Evolutionary conservation across 2,888 invertebrate species (phyloP), one percentile per base, ranked within the genome.

Genomic region (Ditula angustiorana): DNA sequence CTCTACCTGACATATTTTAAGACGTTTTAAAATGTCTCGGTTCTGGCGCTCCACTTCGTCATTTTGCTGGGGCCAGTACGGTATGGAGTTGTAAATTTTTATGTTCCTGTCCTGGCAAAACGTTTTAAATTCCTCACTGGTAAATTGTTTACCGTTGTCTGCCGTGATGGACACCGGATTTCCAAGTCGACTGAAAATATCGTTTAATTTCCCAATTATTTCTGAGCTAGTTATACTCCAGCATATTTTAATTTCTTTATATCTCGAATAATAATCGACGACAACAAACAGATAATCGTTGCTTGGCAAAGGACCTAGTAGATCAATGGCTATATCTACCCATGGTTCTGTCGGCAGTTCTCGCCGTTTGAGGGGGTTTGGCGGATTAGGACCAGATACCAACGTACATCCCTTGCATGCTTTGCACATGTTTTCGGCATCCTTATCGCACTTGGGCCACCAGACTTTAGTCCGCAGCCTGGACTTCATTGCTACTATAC

Each of bases 21-120:
- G 64, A 0, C 68, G 37, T 58, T 70, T 68, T 2, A 70, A 11
- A 13, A 69, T 66, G 35, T 68, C 61, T 7, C 70, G 11, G 19
- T 67, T 71, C 33, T 70, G 69, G 0, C 70, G 46, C 16, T 69
- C 67, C 0, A 67, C 68, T 35, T 69, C 67, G 1, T 67, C 69
- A 26, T 69, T 69, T 44, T 52, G 49, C 47, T 70, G 68, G 2
- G 70, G 68, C 67, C 64, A 65, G 56, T 67, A 67, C 0, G 63
- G 67, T 13, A 67, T 41, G 8, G 55, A 75, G 73, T 70, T 67
- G 72, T 60, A 71, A 71, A 56, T 71, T 71, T 7, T 16, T 8
- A 50, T 50, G 8, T 28, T 28, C 8, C 30, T 11, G 10, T 50
- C 13, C 5, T 8, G 7, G 16, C 50, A 50, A 10, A 13, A 50